Evolutionary conservation across 2,797 vertebrate species (phyloP), one percentile per base, ranked within the genome.

Genomic region (Neosalanx taihuensis): DNA sequence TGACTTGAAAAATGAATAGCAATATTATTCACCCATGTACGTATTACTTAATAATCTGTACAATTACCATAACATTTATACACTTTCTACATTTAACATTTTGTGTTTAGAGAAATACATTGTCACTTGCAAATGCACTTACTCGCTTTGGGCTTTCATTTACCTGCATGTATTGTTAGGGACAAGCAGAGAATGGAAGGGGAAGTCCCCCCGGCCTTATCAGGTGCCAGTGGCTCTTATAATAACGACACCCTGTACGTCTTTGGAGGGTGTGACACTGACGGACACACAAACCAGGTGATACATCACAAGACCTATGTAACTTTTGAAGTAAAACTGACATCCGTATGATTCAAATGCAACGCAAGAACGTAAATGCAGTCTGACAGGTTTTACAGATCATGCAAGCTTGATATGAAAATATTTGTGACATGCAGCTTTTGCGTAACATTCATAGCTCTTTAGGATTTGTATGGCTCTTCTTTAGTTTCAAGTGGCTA

Each of bases 281-380:
- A 79, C 57, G 93, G 93, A 74, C 96, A 96, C 91, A 95, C 93
- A 41, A 96, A 97, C 80, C 89, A 93, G 92, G 97, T 97, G 74
- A 70, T 74, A n/a, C 2, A 10, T 51, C 67, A 33, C 17, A n/a
- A 15, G 6, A 13, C 53, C 23, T 31, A 65, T 31, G 7, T 61
- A 61, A n/a, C 20, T n/a, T 49, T 13, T 18, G n/a, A 13, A 17
- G 37, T 18, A 6, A 31, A 23, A 68, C n/a, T n/a, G 56, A 13
- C 29, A 58, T 37, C 10, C 0, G 46, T 33, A 53, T 35, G 67
- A 13, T n/a, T 13, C 12, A 23, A 60, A 12, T 65, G 60, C 23
- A 65, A 23, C 17, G 5, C 23, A 67, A 29, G 26, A 10, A 9
- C 20, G 35, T 5, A 74, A 35, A 68, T 65, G 76, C 62, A 29